A percentile compares a stretch with the other conserved stretches of the same genome.
phyloP scores from a whole-genome alignment of 2,113 vertebrate genomes.

The Ceyx melanurus region DNA sequence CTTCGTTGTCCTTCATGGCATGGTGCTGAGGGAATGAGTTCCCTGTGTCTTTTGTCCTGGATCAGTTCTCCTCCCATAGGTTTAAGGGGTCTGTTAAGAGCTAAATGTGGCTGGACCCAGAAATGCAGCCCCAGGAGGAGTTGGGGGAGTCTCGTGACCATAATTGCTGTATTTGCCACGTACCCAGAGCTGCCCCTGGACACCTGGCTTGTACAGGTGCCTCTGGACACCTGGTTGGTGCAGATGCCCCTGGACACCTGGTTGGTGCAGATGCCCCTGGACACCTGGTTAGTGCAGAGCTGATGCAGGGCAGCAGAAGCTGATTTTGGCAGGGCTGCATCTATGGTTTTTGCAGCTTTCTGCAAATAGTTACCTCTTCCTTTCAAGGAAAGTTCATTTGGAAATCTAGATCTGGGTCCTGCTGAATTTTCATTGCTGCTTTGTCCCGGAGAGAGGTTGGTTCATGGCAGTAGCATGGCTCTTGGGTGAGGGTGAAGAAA shows the following conservation, averaged over 20 bases:
- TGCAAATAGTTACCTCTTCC: not conserved
- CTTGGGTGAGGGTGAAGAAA: rapidly evolving
- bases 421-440: rapidly evolving
- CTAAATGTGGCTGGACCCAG: not conserved
- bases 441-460: not conserved
- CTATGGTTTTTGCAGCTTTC: not conserved
- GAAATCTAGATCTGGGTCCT: not conserved
- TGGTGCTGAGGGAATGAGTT: not conserved
- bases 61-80: not conserved
- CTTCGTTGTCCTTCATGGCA: not conserved
- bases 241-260: rapidly evolving
- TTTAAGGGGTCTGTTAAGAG: not conserved
- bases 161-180: rapidly evolving
- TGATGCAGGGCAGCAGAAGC: not conserved
- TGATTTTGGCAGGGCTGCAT: not conserved
- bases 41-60: rapidly evolving
- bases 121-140: not conserved
- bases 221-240: rapidly evolving
- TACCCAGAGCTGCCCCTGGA: not conserved
- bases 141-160: rapidly evolving
- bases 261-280: not conserved
- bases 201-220: rapidly evolving
- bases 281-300: rapidly evolving
- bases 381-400: not conserved
- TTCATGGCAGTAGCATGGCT: rapidly evolving